Conservation (phyloP, 1,140 invertebrate species). For the Meloidogyne exigua region DNA sequence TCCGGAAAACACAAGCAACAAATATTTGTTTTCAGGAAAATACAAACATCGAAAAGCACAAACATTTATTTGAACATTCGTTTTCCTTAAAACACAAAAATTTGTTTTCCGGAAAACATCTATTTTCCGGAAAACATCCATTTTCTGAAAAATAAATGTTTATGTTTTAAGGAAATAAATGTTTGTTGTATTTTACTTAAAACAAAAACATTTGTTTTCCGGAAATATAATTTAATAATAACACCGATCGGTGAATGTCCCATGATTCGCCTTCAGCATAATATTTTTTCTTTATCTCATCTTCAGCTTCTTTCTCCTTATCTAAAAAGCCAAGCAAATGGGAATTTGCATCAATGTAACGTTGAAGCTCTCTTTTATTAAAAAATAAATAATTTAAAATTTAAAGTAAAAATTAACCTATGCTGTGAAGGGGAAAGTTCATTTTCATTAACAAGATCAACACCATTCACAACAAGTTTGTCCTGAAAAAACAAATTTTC, state of each 20-base stretch:
- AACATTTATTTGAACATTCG: no score
- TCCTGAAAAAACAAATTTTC: slow-evolving; percentile 37
- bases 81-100: no score
- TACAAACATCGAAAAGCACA: no score
- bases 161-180: no score
- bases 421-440: slow-evolving; percentile 49
- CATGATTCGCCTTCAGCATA: not conserved
- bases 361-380: slow-evolving; percentile 29
- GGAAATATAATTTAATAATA: no score
- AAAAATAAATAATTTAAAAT: slow-evolving; percentile 17
- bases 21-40: no score
- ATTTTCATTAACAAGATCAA: slow-evolving; percentile 40
- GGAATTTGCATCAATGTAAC: slow-evolving; percentile 36
- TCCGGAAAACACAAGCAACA: no score
- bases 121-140: no score
- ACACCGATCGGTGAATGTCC: not conserved
- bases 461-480: slow-evolving; percentile 51
- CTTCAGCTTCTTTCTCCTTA: slow-evolving; percentile 30
- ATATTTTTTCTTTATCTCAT: not conserved
- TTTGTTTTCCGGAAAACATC: no score
- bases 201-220: no score
- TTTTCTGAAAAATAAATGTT: no score
- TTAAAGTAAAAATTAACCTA: slow-evolving; percentile 36
- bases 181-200: no score
- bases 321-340: slow-evolving; percentile 49